phyloP scores from a whole-genome alignment of 2,797 vertebrate genomes.

The Crax fasciolata region DNA sequence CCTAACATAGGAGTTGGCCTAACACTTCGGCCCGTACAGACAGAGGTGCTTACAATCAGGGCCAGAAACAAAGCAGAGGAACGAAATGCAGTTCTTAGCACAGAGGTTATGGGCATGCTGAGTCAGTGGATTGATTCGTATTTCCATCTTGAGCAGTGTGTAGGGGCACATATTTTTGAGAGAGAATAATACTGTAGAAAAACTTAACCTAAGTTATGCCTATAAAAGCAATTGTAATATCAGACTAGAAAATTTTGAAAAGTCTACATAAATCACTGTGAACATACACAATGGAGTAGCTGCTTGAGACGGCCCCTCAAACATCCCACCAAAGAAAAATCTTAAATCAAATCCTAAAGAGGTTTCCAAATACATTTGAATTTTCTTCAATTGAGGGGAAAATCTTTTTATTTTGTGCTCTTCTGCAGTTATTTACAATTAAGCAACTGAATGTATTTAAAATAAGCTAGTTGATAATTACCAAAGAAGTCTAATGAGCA shows the following conservation, averaged over 20 bases:
- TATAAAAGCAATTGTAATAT: not conserved
- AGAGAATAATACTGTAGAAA: not conserved
- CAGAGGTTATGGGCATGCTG: not conserved
- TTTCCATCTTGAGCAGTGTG: not conserved
- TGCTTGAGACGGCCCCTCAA: not conserved
- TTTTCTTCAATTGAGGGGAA: not conserved
- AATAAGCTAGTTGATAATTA: not conserved
- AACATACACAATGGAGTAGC: not conserved
- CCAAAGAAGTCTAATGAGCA: not conserved
- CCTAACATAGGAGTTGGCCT: not conserved
- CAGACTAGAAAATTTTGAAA: not conserved
- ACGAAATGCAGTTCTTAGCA: not conserved
- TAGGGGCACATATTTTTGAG: not conserved
- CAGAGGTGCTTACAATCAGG: not conserved
- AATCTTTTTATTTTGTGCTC: not conserved
- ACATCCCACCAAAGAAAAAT: not conserved
- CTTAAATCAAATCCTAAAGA: not conserved
- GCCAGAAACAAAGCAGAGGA: fast-evolving
- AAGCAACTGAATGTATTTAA: not conserved
- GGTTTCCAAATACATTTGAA: not conserved
- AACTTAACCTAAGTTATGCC: not conserved
- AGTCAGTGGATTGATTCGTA: not conserved
- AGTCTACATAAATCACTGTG: not conserved
- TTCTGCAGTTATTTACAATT: not conserved
- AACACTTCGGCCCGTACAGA: not conserved